Conservation (phyloP, 1,140 invertebrate species). For the Polyergus mexicanus region DNA sequence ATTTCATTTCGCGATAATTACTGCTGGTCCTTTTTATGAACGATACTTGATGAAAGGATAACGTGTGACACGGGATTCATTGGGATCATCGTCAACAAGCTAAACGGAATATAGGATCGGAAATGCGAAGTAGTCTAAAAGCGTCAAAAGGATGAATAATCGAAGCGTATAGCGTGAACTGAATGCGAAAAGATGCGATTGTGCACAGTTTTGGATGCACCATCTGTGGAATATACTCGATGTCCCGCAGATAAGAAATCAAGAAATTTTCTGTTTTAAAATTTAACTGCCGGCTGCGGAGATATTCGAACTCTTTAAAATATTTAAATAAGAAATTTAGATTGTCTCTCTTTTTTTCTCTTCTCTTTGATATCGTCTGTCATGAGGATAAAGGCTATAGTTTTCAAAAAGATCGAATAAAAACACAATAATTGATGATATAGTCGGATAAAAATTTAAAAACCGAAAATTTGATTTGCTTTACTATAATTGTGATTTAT, state of each 20-base stretch:
- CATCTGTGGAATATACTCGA: slow-evolving; percentile 4
- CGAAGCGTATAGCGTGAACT: slow-evolving; percentile 64
- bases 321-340: neutral
- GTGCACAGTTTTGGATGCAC: slow-evolving; percentile 44
- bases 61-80: neutral
- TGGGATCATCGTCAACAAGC: slow-evolving; percentile 29
- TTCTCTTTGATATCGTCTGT: neutral
- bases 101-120: slow-evolving; percentile 30
- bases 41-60: slow-evolving; percentile 37
- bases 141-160: slow-evolving; percentile 45
- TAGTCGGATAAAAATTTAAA: neutral
- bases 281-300: neutral
- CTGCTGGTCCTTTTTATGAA: neutral
- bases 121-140: slow-evolving; percentile 27
- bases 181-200: slow-evolving; percentile 49
- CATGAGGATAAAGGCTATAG: neutral
- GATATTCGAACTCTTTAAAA: neutral
- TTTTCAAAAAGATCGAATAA: neutral
- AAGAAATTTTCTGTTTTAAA: neutral
- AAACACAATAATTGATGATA: neutral
- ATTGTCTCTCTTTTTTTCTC: neutral
- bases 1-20: neutral
- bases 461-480: neutral
- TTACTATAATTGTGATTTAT: neutral
- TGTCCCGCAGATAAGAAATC: neutral